These are phyloP conservation scores for Ciconia stormi DNA, from an alignment of 2,113 vertebrate species.

Conservation along the genomic window DNA sequence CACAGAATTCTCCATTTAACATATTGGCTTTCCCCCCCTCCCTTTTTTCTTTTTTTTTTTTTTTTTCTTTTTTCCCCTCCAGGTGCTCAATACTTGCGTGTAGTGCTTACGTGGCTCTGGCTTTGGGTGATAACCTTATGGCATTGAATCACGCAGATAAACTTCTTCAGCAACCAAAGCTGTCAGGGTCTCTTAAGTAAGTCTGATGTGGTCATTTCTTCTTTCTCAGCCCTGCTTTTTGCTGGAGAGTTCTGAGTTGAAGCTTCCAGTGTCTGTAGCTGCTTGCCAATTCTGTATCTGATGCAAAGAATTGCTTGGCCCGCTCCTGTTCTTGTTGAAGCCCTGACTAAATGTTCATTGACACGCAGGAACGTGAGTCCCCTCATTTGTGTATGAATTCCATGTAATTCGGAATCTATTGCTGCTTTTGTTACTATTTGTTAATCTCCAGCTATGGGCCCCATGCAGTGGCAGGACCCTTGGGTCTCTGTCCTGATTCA, in stretches of 20 bases:
- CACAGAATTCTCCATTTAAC: neutral
- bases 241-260: neutral
- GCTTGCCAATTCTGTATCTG: neutral
- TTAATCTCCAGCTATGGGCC: neutral
- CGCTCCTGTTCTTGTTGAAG: neutral
- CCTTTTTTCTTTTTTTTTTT: neutral
- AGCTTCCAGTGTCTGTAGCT: neutral
- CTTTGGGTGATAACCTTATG: slow-evolving; percentile 96
- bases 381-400: neutral
- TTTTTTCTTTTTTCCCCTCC: neutral
- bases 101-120: slow-evolving; percentile 93
- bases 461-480: neutral
- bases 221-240: neutral
- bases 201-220: slow-evolving; percentile 33
- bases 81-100: slow-evolving; percentile 97
- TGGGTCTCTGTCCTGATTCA: neutral
- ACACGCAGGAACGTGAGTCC: neutral
- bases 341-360: slow-evolving; percentile 1
- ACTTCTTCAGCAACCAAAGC: slow-evolving; percentile 92
- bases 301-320: neutral
- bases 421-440: neutral
- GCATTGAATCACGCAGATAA: slow-evolving; percentile 94
- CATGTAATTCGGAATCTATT: neutral
- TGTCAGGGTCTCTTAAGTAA: slow-evolving; percentile 97
- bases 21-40: neutral